Evolutionary conservation across 92 coral and sea anemone genomes (phyloP), one percentile per base, ranked within the genome.

Genomic region (Phymanthus crucifer): DNA sequence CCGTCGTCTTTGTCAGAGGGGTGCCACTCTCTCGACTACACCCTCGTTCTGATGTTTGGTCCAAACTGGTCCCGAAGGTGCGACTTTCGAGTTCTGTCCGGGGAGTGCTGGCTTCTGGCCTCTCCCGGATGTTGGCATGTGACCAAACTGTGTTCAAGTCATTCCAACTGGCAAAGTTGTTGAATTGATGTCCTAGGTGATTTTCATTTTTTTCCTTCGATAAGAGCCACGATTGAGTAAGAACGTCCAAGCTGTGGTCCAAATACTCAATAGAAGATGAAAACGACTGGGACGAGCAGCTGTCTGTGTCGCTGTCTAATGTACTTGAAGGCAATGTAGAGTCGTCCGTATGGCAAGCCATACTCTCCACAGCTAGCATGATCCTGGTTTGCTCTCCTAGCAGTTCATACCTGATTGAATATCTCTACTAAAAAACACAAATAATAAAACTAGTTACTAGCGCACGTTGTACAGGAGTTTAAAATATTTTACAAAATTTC

Each of bases 261-360:
- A 76, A 46, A 12, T 27, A 18, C 27, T 73, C 43, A 57, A 24
- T 35, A 23, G 77, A 52, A 12, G 84, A 65, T 40, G 48, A 82
- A 37, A 73, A 17, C 8, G 85, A 78, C 40, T 61, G 33, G 16
- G 68, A 27, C 6, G 68, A 61, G 68, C 32, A 57, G 66, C 34
- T 61, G 29, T 61, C 32, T 14, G 32, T 61, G 64, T 54, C 93
- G 79, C 93, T 91, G 83, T 73, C 56, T 19, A 74, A 47, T 10
- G 96, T 73, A 66, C 93, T 89, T 38, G 88, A 65, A 24, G 95
- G 95, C 45, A 86, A 56, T 46, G 85, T 31, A 7, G 95, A 89
- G 14, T 91, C 95, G 65, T 85, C 87, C 23, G 82, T 78, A 26
- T 35, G 37, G 26, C 9, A 35, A n/a, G 76, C 68, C 45, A 23